Evolutionary conservation across 2,113 vertebrate species (phyloP), one percentile per base, ranked within the genome.

Genomic region (Oreochromis aureus): DNA sequence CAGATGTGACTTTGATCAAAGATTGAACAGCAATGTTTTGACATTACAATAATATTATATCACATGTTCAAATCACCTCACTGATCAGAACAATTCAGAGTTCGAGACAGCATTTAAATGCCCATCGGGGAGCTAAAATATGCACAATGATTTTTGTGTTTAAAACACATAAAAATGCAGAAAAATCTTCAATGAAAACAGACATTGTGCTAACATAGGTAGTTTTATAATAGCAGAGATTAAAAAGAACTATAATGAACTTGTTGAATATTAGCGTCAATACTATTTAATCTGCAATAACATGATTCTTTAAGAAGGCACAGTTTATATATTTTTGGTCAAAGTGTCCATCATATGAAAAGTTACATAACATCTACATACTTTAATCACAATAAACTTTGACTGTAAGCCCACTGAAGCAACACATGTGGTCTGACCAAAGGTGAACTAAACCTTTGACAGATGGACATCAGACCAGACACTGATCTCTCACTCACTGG

Each of bases 361-460:
- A 51, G 27, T 12, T 51, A 81, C 3, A 53, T 10, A 30, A 56
- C 53, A 51, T 61, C 19, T 59, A 27, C 13, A 6, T 11, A 53
- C n/a, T 69, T 7, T 80, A 41, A 83, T 61, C 2, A 53, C 36
- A 48, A 71, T 73, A 41, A 88, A 27, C 16, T 36, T 18, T 4
- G 1, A 13, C 48, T 1, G 1, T 88, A 71, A 85, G 66, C 5
- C 34, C 12, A 34, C 16, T 34, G 27, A 80, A 5, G 22, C 41
- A 30, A 18, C 44, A 32, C 71, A 5, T 76, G 44, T 18, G 22
- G 24, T 48, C 78, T 85, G 39, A 73, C 59, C 36, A 27, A 48
- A 82, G 84, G 55, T 80, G 76, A 91, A 5, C 12, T 56, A 51
- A 87, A 59, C 34, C 36, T 81, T 16, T 83, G 81, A 90, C 86